A percentile compares a stretch with the other conserved stretches of the same genome.
phyloP scores from a whole-genome alignment of 2,113 vertebrate genomes.

The Brachyhypopomus gauderio region DNA sequence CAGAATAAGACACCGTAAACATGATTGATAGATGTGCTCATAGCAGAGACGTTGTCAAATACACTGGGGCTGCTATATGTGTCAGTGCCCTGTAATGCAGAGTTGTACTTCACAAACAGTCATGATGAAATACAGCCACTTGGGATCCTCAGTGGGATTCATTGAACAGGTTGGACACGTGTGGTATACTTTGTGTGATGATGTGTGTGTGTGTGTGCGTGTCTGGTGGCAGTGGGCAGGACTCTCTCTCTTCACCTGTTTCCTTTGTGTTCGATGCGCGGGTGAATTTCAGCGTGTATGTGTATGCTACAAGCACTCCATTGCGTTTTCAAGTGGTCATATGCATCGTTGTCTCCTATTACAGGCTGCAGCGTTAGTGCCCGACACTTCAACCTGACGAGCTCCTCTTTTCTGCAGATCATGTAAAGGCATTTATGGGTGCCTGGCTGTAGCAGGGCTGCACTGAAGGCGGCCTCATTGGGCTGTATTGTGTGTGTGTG shows the following conservation, averaged over 20 bases:
- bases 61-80: conserved; percentile 2
- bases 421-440: conserved; percentile 32
- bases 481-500: conserved; percentile 2
- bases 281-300: background rate
- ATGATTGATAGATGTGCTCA: conserved; percentile 45
- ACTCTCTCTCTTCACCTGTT: background rate
- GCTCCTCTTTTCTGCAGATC: conserved; percentile 10
- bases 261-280: background rate
- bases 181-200: too few species aligned
- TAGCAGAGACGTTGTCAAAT: conserved; percentile 15
- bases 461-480: conserved; percentile 14
- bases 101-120: conserved; percentile 31
- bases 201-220: background rate
- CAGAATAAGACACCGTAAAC: conserved; percentile 46
- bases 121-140: conserved; percentile 31
- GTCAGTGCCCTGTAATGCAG: conserved; percentile 15
- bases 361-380: conserved; percentile 7
- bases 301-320: background rate
- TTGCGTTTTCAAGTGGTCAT: conserved; percentile 17
- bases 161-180: background rate
- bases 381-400: conserved; percentile 2
- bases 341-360: conserved; percentile 29
- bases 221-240: background rate
- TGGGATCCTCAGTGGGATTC: conserved; percentile 4
- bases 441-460: background rate